phyloP scores from a whole-genome alignment of 2,113 vertebrate genomes.

The Ameiurus melas region DNA sequence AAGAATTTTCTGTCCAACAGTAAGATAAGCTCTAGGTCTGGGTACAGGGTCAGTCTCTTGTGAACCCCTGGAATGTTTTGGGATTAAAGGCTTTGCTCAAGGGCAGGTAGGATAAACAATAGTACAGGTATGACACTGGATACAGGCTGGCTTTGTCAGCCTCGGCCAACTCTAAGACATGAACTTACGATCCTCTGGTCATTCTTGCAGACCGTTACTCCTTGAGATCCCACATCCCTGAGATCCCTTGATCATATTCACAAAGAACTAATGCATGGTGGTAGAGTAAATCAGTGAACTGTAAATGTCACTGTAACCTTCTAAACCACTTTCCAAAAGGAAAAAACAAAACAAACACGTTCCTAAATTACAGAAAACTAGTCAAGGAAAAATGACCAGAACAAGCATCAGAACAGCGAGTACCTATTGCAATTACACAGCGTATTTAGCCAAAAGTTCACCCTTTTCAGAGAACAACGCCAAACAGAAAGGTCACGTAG shows the following conservation, averaged over 20 bases:
- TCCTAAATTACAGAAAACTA: constrained; percentile 17
- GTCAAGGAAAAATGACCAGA: constrained; percentile 18
- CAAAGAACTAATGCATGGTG: background rate
- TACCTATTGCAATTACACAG: constrained; percentile 27
- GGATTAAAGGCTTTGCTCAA: constrained; percentile 25
- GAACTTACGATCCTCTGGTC: background rate
- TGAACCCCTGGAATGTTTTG: background rate
- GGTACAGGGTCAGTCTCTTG: background rate
- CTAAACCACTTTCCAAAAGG: background rate
- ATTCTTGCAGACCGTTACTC: constrained; percentile 1
- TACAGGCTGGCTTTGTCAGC: background rate
- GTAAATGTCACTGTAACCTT: constrained; percentile 8
- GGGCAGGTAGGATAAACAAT: background rate
- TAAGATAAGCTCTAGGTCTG: background rate
- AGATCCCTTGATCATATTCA: background rate
- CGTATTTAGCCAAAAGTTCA: constrained; percentile 39
- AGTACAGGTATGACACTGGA: background rate
- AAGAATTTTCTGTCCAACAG: background rate
- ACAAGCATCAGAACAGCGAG: constrained; percentile 27
- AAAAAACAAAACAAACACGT: background rate
- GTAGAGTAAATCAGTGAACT: background rate
- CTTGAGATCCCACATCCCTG: background rate
- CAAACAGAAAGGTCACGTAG: constrained; percentile 49
- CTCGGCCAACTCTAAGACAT: background rate
- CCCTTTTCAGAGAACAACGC: constrained; percentile 41